phyloP scores from a whole-genome alignment of 2,113 vertebrate genomes.

The Pyrgilauda ruficollis region DNA sequence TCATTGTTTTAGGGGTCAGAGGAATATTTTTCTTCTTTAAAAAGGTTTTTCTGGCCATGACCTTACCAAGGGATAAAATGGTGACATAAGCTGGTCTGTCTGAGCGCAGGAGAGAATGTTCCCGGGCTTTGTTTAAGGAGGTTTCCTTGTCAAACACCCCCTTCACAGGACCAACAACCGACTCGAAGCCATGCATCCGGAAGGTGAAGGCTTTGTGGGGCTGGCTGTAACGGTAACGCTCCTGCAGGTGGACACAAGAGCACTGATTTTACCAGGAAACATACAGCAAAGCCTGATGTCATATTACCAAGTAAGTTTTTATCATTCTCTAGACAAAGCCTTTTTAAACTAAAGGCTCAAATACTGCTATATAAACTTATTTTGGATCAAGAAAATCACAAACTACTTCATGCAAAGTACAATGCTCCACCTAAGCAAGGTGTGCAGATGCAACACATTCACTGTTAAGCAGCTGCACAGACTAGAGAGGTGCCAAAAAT shows the following conservation, averaged over 20 bases:
- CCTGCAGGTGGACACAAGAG: conserved; percentile 68
- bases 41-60: neutral
- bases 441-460: neutral
- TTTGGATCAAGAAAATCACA: neutral
- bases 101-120: conserved; percentile 93
- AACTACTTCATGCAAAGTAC: neutral
- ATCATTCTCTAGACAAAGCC: neutral
- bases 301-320: neutral
- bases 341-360: neutral
- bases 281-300: neutral
- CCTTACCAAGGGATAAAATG: conserved; percentile 93
- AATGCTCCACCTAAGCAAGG: neutral
- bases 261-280: neutral
- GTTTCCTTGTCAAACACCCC: conserved; percentile 99
- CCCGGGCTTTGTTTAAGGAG: conserved; percentile 95
- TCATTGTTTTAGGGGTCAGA: too few species aligned
- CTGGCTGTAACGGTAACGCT: conserved; percentile 94
- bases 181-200: conserved; percentile 97
- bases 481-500: neutral
- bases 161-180: conserved; percentile 94
- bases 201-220: conserved; percentile 98
- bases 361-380: neutral
- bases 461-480: neutral
- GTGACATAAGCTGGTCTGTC: conserved; percentile 96
- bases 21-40: neutral